A percentile compares a stretch with the other conserved stretches of the same genome.
Conservation (phyloP, 53 echinoderm and acorn worm species). For the Paelopatides confundens region DNA sequence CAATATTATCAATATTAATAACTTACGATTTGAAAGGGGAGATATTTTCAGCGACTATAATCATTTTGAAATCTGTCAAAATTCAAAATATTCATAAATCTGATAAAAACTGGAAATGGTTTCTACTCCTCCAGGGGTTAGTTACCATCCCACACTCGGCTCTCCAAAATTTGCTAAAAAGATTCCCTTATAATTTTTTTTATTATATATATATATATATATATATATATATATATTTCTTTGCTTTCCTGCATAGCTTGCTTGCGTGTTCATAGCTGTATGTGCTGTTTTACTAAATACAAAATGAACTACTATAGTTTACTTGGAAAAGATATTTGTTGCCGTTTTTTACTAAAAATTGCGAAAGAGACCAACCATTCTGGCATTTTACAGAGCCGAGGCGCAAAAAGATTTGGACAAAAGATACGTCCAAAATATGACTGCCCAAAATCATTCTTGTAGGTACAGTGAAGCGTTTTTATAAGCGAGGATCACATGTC, state of each 20-base stretch:
- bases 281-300: constrained; percentile 18
- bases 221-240: not conserved
- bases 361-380: not conserved
- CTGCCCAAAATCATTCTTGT: not conserved
- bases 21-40: too few relatives aligned
- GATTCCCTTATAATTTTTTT: not conserved
- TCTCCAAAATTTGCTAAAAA: not conserved
- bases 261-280: constrained; percentile 11
- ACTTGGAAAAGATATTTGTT: too few relatives aligned
- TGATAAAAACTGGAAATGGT: too few relatives aligned
- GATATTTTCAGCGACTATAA: too few relatives aligned
- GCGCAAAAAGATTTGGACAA: not conserved
- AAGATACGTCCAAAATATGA: not conserved
- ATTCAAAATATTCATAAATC: too few relatives aligned
- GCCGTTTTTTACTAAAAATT: not conserved
- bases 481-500: too few relatives aligned
- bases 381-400: not conserved
- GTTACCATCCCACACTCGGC: too few relatives aligned
- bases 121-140: too few relatives aligned
- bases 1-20: too few relatives aligned
- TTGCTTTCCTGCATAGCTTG: constrained; percentile 38
- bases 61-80: too few relatives aligned
- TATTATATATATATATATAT: not conserved
- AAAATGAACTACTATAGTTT: too few relatives aligned
- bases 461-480: not conserved